Conservation (phyloP, 2,888 invertebrate species). For the Drosophila seclusa region DNA sequence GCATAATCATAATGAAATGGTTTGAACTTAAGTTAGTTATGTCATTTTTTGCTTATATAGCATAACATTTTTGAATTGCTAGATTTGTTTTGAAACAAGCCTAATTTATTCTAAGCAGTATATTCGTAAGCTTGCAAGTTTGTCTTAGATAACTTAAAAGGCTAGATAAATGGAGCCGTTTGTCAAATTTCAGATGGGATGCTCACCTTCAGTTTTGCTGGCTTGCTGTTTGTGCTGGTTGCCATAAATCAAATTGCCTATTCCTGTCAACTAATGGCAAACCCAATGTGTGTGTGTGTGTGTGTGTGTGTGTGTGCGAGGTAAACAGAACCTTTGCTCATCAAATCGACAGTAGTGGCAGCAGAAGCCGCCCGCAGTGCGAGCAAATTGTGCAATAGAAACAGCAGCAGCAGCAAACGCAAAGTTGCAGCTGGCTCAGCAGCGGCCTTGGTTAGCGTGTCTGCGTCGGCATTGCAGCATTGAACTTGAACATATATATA, state of each 20-base stretch:
- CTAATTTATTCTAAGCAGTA: not conserved
- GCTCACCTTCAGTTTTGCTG: slow-evolving; percentile 3
- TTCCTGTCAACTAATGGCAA: slow-evolving; percentile 9
- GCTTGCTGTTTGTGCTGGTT: slow-evolving; percentile 13
- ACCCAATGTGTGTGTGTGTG: slow-evolving; percentile 1
- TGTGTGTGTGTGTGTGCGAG: slow-evolving; percentile 7
- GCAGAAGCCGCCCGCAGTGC: slow-evolving; percentile 44
- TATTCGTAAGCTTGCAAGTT: not conserved
- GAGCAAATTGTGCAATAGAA: slow-evolving; percentile 12
- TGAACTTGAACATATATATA: slow-evolving; percentile 53
- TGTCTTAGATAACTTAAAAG: not conserved
- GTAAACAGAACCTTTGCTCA: slow-evolving; percentile 48
- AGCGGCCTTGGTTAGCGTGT: slow-evolving; percentile 53
- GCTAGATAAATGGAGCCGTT: not conserved
- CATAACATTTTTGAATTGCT: not conserved
- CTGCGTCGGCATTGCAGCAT: slow-evolving; percentile 43
- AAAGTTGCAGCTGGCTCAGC: slow-evolving; percentile 41
- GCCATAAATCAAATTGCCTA: slow-evolving; percentile 22
- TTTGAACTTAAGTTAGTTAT: not conserved
- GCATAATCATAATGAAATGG: not conserved
- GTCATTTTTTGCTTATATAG: not conserved
- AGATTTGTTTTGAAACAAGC: not conserved
- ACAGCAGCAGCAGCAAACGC: not conserved
- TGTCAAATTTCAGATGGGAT: not conserved
- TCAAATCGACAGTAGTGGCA: slow-evolving; percentile 14